Conservation (phyloP, 2,113 vertebrate genomes). For the human region DNA sequence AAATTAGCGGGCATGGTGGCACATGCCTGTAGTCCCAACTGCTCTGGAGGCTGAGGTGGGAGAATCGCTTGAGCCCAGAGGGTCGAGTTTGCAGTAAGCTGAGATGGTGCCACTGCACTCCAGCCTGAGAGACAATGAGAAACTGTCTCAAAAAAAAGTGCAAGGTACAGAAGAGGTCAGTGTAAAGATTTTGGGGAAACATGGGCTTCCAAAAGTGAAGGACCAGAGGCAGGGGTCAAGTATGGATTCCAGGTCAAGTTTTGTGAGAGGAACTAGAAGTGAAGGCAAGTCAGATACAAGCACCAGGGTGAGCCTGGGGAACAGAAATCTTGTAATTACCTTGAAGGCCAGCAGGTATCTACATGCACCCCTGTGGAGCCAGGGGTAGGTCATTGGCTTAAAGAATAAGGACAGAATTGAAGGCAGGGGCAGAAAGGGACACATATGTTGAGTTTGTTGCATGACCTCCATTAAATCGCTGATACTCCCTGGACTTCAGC, state of each 20-base stretch:
- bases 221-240: not conserved
- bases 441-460: not conserved
- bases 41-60: too few species aligned
- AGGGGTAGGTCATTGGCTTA: not conserved
- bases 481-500: not conserved
- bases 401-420: not conserved
- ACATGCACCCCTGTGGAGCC: not conserved
- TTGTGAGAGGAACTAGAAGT: not conserved
- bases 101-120: too few species aligned
- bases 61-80: too few species aligned
- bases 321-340: not conserved
- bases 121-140: too few species aligned
- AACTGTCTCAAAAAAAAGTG: not conserved
- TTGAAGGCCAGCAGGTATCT: not conserved
- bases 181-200: not conserved
- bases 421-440: not conserved
- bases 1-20: too few species aligned
- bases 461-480: not conserved
- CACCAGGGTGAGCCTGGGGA: not conserved
- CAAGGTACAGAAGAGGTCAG: constrained; percentile 8
- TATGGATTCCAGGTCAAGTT: not conserved
- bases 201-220: not conserved
- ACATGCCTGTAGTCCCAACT: too few species aligned
- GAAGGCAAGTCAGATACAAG: not conserved
- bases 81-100: too few species aligned